phyloP scores from a whole-genome alignment of 30 jellyfish, hydroid and myxozoan species.

The Turritopsis dohrnii region DNA sequence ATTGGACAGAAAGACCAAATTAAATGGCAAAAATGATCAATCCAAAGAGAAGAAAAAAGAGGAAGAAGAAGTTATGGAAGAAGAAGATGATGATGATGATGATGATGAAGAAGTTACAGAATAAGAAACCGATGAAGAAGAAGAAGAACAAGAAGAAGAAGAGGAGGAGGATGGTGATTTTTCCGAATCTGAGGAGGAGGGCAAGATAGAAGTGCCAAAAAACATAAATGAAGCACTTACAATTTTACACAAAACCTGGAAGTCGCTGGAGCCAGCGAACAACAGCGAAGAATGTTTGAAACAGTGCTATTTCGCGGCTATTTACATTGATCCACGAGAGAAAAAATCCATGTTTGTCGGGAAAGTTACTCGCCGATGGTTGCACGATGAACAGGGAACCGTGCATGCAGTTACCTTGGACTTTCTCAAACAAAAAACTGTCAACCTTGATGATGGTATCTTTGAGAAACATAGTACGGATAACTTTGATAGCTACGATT shows the following conservation, averaged over 20 bases:
- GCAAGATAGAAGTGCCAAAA: background rate
- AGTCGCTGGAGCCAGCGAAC: background rate
- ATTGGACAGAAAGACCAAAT: too few species aligned
- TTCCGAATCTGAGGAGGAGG: background rate
- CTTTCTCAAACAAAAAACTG: background rate
- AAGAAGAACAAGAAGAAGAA: background rate
- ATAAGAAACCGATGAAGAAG: background rate
- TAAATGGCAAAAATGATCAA: background rate
- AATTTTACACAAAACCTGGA: background rate
- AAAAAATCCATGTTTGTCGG: background rate
- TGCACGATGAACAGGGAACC: conserved; percentile 3
- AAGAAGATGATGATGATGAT: background rate
- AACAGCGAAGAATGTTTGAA: background rate
- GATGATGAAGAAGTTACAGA: too few species aligned
- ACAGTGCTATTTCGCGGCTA: background rate
- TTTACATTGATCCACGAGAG: conserved; percentile 4
- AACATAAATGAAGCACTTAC: background rate
- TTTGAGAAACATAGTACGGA: background rate
- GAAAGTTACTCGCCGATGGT: background rate
- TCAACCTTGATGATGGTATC: background rate
- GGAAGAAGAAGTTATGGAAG: background rate
- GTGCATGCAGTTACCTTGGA: background rate
- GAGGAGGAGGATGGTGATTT: background rate
- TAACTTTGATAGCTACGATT: background rate
- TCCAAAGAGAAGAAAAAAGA: background rate